Evolutionary conservation across 1,140 invertebrate species (phyloP).

Genomic region (Papilio polytes): DNA sequence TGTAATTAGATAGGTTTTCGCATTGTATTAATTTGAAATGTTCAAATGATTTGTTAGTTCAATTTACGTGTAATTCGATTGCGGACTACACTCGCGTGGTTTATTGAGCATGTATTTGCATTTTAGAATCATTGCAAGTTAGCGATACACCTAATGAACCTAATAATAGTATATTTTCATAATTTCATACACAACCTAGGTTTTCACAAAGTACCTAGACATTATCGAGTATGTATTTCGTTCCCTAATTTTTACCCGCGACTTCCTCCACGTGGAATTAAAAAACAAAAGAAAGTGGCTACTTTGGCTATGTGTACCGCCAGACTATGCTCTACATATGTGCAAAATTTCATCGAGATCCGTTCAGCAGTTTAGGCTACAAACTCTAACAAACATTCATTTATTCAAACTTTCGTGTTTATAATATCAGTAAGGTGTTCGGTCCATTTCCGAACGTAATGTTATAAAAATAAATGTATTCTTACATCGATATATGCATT

Average conservation of each 20-base stretch:
- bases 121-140: slow-evolving; percentile 1
- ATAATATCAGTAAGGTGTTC: too few relatives aligned
- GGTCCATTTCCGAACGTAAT: too few relatives aligned
- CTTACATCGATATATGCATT: background rate
- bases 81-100: background rate
- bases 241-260: too few relatives aligned
- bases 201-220: background rate
- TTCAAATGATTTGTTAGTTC: slow-evolving; percentile 35
- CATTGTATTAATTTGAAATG: slow-evolving; percentile 20
- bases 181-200: background rate
- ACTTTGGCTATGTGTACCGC: too few relatives aligned
- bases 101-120: slow-evolving; percentile 31
- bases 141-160: background rate
- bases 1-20: background rate
- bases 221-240: background rate
- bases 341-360: too few relatives aligned
- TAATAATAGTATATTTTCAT: background rate
- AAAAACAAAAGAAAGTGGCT: too few relatives aligned
- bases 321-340: too few relatives aligned
- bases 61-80: slow-evolving; percentile 30
- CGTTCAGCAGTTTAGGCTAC: too few relatives aligned
- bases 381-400: too few relatives aligned
- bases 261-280: too few relatives aligned
- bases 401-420: too few relatives aligned
- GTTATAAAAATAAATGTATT: background rate